Conservation (phyloP, 2,888 invertebrate species). For the Plagodis dolabraria region DNA sequence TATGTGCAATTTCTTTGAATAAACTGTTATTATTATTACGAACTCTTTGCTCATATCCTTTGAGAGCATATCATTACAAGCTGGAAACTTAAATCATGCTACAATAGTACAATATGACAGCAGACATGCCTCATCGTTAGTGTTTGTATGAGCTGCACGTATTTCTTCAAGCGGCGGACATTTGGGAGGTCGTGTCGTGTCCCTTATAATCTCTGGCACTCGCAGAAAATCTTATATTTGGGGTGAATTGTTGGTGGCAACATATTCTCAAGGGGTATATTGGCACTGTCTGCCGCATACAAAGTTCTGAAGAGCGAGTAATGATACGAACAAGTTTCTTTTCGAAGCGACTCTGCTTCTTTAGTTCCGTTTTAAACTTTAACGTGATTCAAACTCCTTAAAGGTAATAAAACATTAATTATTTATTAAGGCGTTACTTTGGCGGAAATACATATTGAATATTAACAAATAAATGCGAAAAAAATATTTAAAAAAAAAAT, state of each 20-base stretch:
- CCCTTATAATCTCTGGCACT: constrained; percentile 24
- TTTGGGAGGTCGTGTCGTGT: constrained; percentile 27
- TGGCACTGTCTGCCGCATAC: constrained; percentile 18
- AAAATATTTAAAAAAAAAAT: no score
- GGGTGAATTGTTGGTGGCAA: constrained; percentile 18
- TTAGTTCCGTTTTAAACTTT: no score
- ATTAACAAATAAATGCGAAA: no score
- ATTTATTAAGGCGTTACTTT: no score
- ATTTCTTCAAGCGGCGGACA: constrained; percentile 23
- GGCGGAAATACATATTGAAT: no score
- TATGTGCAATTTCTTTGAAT: no score
- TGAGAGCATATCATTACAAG: neutral
- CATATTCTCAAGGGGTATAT: constrained; percentile 16
- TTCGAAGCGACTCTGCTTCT: no score
- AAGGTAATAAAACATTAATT: no score
- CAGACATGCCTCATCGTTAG: constrained; percentile 21
- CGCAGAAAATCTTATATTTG: constrained; percentile 23
- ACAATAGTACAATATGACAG: constrained; percentile 18
- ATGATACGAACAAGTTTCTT: no score
- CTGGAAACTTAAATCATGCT: constrained; percentile 8
- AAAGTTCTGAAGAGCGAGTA: neutral
- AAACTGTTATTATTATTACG: no score
- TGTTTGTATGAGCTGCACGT: constrained; percentile 24
- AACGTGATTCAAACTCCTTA: no score
- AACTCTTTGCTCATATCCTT: no score